Evolutionary conservation across 2,113 vertebrate species (phyloP), one percentile per base, ranked within the genome.

Genomic region (Promerops cafer): DNA sequence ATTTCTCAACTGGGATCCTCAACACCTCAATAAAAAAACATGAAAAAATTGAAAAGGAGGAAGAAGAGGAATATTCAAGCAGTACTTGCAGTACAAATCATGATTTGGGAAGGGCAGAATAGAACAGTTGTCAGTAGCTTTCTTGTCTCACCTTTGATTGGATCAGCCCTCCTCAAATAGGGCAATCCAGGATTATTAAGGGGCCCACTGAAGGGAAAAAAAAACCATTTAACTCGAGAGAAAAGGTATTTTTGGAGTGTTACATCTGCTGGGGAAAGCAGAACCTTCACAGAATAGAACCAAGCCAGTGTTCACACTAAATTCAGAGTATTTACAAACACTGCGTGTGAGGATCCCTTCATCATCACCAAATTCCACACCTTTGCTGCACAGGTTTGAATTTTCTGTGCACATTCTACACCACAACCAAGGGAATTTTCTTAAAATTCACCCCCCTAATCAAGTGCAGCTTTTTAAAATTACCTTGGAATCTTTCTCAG

Each of bases 131-230:
- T 26, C 60, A 92, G 66, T 21, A 54, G 44, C 75, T 72, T 66
- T 57, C 59, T 78, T 78, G 64, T 31, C 76, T 78, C 86, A 96
- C 86, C 89, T 95, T 78, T 64, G 76, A 93, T 47, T 87, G 94
- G 91, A 75, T 96, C 76, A 97, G 47, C 30, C 19, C 60, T 74
- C 27, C 76, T 44, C 69, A 95, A 94, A 87, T 75, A 96, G 95
- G 89, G 91, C 69, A 96, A 96, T 83, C 94, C 94, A 82, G 94
- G 96, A 97, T 97, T 96, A 97, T 18, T 42, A 44, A 88, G 37
- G 27, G 71, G 75, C 71, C 79, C 81, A 26, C 13, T 8, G 30
- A 69, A 77, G 27, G 42, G 4, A 39, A 33, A 14, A 40, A 3
- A 33, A 45, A 71, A 64, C 17, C 17, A 57, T 26, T 50, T 26